phyloP scores from a whole-genome alignment of 2,888 invertebrate genomes.

The Heteropelma amictum region DNA sequence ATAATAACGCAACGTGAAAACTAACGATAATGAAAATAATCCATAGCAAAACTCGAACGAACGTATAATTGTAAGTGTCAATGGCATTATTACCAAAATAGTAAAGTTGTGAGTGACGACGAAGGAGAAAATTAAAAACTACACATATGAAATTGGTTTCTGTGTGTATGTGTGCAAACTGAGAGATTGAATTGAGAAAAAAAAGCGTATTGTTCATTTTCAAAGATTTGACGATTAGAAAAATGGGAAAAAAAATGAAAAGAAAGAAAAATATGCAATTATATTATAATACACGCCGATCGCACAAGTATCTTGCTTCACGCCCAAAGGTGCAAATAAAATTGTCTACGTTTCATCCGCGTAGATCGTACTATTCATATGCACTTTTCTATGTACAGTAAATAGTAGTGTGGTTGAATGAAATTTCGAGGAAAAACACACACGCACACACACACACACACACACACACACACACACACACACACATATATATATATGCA shows the following conservation, averaged over 20 bases:
- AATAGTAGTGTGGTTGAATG: constrained; percentile 34
- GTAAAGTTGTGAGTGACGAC: constrained; percentile 22
- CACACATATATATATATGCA: neutral
- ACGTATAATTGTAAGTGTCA: constrained; percentile 48
- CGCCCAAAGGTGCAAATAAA: constrained; percentile 50
- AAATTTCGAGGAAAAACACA: constrained; percentile 8
- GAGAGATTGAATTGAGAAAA: constrained; percentile 23
- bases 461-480: neutral
- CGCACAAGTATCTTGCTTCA: constrained; percentile 56
- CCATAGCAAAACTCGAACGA: constrained; percentile 29
- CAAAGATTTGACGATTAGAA: constrained; percentile 36
- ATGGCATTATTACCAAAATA: constrained; percentile 56
- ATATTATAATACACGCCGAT: constrained; percentile 47
- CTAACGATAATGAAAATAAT: constrained; percentile 49
- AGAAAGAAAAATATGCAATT: constrained; percentile 28
- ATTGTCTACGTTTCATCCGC: constrained; percentile 32
- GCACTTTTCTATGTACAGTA: constrained; percentile 52
- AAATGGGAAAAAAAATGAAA: constrained; percentile 36
- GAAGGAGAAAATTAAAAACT: neutral
- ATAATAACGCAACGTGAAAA: constrained; percentile 31
- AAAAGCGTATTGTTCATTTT: constrained; percentile 34
- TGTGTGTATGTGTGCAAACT: constrained; percentile 28
- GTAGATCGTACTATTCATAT: constrained; percentile 33
- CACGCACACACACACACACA: neutral
- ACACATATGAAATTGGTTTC: neutral